Conservation (phyloP, 2,888 invertebrate species). For the Diarsia mendica region DNA sequence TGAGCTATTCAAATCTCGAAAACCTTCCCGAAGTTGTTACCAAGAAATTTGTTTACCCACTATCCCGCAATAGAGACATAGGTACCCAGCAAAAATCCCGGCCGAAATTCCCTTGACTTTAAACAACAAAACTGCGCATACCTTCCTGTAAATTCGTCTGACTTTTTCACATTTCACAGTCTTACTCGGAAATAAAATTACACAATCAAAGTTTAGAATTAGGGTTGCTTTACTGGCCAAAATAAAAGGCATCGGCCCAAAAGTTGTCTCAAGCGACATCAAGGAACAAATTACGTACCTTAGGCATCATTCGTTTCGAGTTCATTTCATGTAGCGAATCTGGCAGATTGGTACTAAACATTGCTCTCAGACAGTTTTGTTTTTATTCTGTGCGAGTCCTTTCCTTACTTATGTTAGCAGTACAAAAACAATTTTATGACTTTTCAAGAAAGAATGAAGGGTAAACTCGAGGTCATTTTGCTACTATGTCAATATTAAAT, state of each 20-base stretch:
- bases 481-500: slow-evolving; percentile 60
- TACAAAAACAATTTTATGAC: slow-evolving; percentile 71
- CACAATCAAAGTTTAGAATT: slow-evolving; percentile 74
- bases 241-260: slow-evolving; percentile 66
- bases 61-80: slow-evolving; percentile 42
- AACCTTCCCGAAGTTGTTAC: slow-evolving; percentile 26
- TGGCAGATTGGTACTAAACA: slow-evolving; percentile 70
- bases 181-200: slow-evolving; percentile 68
- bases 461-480: slow-evolving; percentile 54
- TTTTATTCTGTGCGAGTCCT: slow-evolving; percentile 65
- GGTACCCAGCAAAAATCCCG: slow-evolving; percentile 44
- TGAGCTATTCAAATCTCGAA: slow-evolving; percentile 36
- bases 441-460: slow-evolving; percentile 67
- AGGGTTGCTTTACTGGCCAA: slow-evolving; percentile 70
- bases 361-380: slow-evolving; percentile 61
- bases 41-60: slow-evolving; percentile 28
- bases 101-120: slow-evolving; percentile 39
- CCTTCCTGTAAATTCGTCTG: slow-evolving; percentile 52
- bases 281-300: slow-evolving; percentile 66
- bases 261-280: slow-evolving; percentile 66
- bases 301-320: slow-evolving; percentile 63
- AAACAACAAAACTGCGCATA: slow-evolving; percentile 47
- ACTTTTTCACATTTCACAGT: slow-evolving; percentile 65
- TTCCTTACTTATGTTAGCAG: slow-evolving; percentile 59
- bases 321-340: slow-evolving; percentile 70